Evolutionary conservation across 2,888 invertebrate genomes (phyloP).

Genomic region (Allygus modestus): DNA sequence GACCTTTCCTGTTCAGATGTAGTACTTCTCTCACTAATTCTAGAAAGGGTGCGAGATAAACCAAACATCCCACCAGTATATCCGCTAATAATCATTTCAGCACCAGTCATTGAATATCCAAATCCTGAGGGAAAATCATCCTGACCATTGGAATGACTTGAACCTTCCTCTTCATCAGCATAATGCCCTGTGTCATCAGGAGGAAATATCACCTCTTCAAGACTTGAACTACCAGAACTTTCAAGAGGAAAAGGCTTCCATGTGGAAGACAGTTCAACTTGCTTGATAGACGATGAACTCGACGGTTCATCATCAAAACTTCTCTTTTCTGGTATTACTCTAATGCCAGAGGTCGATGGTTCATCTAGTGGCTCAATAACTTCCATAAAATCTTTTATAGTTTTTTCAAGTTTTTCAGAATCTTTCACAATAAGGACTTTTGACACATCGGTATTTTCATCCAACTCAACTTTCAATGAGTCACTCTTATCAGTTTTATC

Average conservation of each 20-base stretch:
- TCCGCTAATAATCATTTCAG: slow-evolving; percentile 79
- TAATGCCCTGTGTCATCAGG: slow-evolving; percentile 79
- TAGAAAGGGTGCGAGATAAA: slow-evolving; percentile 86
- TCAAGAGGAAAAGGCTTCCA: slow-evolving; percentile 91
- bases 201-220: slow-evolving; percentile 90
- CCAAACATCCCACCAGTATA: slow-evolving; percentile 85
- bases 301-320: slow-evolving; percentile 71
- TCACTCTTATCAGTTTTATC: slow-evolving; percentile 52
- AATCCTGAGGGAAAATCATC: slow-evolving; percentile 88
- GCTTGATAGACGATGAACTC: slow-evolving; percentile 71
- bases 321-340: slow-evolving; percentile 69
- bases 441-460: slow-evolving; percentile 59
- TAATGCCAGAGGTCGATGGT: slow-evolving; percentile 61
- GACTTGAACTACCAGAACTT: slow-evolving; percentile 90
- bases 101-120: slow-evolving; percentile 81
- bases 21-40: slow-evolving; percentile 93
- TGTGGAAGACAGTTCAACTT: slow-evolving; percentile 85
- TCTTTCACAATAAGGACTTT: slow-evolving; percentile 52
- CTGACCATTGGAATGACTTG: slow-evolving; percentile 79
- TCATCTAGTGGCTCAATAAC: slow-evolving; percentile 64
- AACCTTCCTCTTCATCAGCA: slow-evolving; percentile 78
- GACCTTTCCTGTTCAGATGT: slow-evolving; percentile 91
- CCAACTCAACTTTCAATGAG: slow-evolving; percentile 55
- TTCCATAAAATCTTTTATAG: slow-evolving; percentile 63
- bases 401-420: slow-evolving; percentile 59